Evolutionary conservation across 2,113 vertebrate genomes (phyloP), one percentile per base, ranked within the genome.

Genomic region (Phalacrocorax pelagicus): DNA sequence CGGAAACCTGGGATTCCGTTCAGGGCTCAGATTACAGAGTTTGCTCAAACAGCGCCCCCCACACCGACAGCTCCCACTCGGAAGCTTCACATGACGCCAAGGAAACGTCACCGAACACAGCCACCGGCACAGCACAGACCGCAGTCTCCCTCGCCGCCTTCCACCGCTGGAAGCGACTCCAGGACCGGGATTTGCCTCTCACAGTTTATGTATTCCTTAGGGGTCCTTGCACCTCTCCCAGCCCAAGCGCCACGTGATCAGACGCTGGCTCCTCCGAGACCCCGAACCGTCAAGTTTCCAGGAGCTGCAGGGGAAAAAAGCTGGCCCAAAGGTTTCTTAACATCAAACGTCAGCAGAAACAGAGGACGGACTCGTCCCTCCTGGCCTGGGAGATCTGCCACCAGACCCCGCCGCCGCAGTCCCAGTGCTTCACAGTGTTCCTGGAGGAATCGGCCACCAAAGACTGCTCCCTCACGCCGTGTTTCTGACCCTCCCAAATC

Each of bases 361-460:
- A 59, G 19, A 27, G n/a, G 27, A 32, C 0, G 0, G 4, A 27
- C 14, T 9, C 0, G 2, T 8, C 27, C 54, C 38, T 42, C 27
- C 38, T 10, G 23, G 9, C 2, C 4, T 11, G 40, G 27, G 27
- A 27, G 52, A 34, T 4, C 62, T n/a, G 46, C 58, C 27, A 47
- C 52, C 67, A 74, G 49, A 40, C 15, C 27, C 22, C 4, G 6
- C 17, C 11, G 11, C 10, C 4, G 2, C 3, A 16, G 21, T 20
- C 22, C 38, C 57, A n/a, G 47, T 10, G 30, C 40, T 58, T 36
- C n/a, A n/a, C 66, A 20, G 12, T 5, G 36, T 27, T 72, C 58
- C n/a, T 1, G 1, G 15, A 34, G 38, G 42, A 72, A 40, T 27
- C n/a, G 0, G 26, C 20, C 79, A 51, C 44, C 13, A 1, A 27